Base-by-base conservation (phyloP, 2,797 vertebrate species). In the Sciaenops ocellatus region DNA sequence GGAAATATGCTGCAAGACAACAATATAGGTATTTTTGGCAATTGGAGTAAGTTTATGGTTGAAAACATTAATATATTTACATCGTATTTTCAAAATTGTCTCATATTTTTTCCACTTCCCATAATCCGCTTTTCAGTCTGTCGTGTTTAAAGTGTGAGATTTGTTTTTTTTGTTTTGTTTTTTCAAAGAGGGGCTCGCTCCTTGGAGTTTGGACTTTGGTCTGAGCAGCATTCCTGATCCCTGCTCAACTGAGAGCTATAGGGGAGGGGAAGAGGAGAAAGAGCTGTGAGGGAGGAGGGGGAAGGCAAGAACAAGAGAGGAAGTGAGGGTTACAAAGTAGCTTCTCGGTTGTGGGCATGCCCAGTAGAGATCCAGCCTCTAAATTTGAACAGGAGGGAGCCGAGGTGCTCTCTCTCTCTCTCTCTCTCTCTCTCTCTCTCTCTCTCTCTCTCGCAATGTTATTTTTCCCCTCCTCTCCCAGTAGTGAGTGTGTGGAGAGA, bases 181-280 rank as follows among this genome's bases (percentile, higher is more conserved):
- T 93, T 95, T 76, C 61, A 84, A 68, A 78, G 66, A 34, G 83
- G 60, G 92, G 90, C 69, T 92, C 90, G 89, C 88, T 95, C 81
- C 79, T 92, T 85, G 54, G 82, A 85, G 86, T 81, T 28, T 94
- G 95, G 94, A 96, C 95, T 96, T 96, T 93, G 94, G 93, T 93
- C 95, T 73, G 75, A 90, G 94, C 94, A 86, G 88, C 94, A 94
- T 96, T 93, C 75, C 80, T 87, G 80, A 81, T 96, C 95, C 94
- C 94, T 89, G 93, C 94, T 95, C 91, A 94, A 94, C 91, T 92
- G 92, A 94, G 94, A 93, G 87, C 74, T 92, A 93, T 55, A 63
- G 76, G 54, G 47, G 79, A 84, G 79, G 76, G 66, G 52, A 78
- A 34, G 77, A 57, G 67, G 83, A 51, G 79, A 60, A 38, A 17